Base-by-base conservation (phyloP, 1,140 invertebrate species). In the Argopecten irradians region DNA sequence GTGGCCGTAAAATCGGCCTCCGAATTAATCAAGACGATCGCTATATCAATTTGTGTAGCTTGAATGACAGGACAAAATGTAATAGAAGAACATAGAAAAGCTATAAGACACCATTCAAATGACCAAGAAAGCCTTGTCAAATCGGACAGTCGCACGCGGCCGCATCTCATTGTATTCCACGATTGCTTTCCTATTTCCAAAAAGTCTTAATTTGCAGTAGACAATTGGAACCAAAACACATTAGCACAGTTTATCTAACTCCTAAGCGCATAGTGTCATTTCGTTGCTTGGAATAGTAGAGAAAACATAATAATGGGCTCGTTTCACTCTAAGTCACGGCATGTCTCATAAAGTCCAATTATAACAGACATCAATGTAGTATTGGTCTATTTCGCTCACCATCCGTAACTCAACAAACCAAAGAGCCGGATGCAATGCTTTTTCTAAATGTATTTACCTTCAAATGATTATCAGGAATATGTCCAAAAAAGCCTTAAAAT, bases 111-210 rank as follows among this genome's bases (percentile, higher is more conserved):
- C 55, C 55, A 71, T 71, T 71, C 55, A 71, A 71, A 22, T 71
- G 55, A 28, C 55, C 55, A 71, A 71, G 55, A 71, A 71, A 0
- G n/a, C 28, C 55, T 71, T 71, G 55, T 71, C 55, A 71, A 71
- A 71, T 71, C 55, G 55, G 55, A 71, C 55, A 28, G 1, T 71
- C 55, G 55, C 55, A 71, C 55, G 55, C 55, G 28, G 55, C 55
- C 55, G 55, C 55, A 71, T 71, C 55, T 71, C 55, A 71, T 71
- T 71, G 55, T 71, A 71, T 71, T 71, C 55, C n/a, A 71, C n/a
- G 55, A 71, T 71, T 71, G 55, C 55, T 71, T 71, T 71, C 55
- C 55, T 71, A n/a, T 71, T 71, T 71, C 55, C 28, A 28, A 71
- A 1, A 71, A 28, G 55, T 11, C 43, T 71, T 71, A 16, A 71